A percentile compares a stretch with the other conserved stretches of the same genome.
phyloP scores from a whole-genome alignment of 2,113 vertebrate genomes.

The Pseudolaguvia tuberculata region DNA sequence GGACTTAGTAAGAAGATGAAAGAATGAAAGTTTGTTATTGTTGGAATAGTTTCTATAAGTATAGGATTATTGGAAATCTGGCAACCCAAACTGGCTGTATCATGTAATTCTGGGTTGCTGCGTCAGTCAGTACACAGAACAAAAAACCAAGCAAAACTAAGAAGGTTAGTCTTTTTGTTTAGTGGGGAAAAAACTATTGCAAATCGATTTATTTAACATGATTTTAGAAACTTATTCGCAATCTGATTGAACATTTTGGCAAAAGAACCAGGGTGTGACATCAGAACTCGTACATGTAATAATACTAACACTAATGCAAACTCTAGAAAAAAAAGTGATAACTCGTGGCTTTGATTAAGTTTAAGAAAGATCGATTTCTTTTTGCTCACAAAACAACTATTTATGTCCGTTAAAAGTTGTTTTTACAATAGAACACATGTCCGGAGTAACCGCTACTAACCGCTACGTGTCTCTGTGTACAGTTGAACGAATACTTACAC shows the following conservation, averaged over 20 bases:
- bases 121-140: neutral
- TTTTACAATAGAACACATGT: neutral
- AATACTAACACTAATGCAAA: neutral
- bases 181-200: neutral
- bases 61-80: neutral
- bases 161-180: neutral
- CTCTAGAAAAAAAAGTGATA: neutral
- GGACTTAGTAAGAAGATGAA: no score
- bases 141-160: no score
- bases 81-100: constrained; percentile 2
- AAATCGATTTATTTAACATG: neutral
- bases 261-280: neutral
- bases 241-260: neutral
- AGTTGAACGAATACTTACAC: neutral
- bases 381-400: neutral
- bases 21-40: no score
- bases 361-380: neutral
- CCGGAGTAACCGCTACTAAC: neutral
- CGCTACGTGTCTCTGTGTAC: neutral
- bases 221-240: neutral
- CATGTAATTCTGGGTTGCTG: neutral
- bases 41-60: neutral
- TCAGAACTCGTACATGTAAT: neutral
- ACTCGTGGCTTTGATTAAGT: neutral
- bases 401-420: neutral